Percentiles rank a stretch among this genome's conserved stretches.
phyloP scores from a whole-genome alignment of 2,888 invertebrate genomes.

The Drosophila gaucha region DNA sequence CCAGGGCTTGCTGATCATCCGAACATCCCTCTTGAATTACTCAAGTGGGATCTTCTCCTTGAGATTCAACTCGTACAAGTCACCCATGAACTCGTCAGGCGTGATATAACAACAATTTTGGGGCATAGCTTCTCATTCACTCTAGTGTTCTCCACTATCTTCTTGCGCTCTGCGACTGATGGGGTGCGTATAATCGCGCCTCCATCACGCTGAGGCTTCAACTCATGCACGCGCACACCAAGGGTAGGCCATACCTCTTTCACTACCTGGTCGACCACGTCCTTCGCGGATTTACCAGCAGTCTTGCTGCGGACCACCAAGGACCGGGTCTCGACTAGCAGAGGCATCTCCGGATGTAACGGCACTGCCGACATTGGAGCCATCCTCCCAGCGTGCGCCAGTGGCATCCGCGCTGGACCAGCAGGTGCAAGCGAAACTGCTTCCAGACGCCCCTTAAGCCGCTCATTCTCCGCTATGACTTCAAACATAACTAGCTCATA shows the following conservation, averaged over 20 bases:
- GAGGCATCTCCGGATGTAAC: too few relatives aligned
- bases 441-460: background rate
- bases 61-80: too few relatives aligned
- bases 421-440: background rate
- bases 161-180: constrained; percentile 11
- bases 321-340: too few relatives aligned
- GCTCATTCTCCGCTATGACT: background rate
- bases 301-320: too few relatives aligned
- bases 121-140: constrained; percentile 15
- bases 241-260: constrained; percentile 11
- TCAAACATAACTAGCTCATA: background rate
- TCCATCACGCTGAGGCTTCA: constrained; percentile 21
- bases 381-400: background rate
- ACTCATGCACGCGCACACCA: constrained; percentile 9
- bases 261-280: constrained; percentile 8
- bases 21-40: too few relatives aligned
- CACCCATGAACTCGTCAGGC: too few relatives aligned
- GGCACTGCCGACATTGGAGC: constrained; percentile 1
- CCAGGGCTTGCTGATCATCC: too few relatives aligned
- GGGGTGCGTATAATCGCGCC: too few relatives aligned
- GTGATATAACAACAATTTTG: background rate
- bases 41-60: too few relatives aligned
- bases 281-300: too few relatives aligned
- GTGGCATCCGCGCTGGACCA: background rate
- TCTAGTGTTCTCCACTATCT: background rate